Conservation (phyloP, 2,888 invertebrate genomes). For the Seira sanloemensis region DNA sequence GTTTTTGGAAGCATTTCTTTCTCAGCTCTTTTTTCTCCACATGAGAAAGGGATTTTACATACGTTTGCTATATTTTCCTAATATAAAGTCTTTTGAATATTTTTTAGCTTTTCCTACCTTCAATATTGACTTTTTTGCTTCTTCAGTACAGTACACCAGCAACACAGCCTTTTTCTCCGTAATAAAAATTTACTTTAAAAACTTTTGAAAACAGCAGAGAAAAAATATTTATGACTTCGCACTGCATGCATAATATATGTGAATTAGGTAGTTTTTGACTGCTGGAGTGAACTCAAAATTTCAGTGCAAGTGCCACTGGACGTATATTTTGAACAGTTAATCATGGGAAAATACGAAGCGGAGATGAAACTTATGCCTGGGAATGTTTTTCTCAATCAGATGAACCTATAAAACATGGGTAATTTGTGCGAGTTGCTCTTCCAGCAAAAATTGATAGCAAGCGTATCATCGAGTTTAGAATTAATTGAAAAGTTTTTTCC, state of each 20-base stretch:
- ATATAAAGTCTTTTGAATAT: background rate
- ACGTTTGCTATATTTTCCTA: background rate
- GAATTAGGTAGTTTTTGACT: background rate
- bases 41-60: background rate
- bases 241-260: slow-evolving; percentile 8
- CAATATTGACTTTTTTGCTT: background rate
- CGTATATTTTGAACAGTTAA: slow-evolving; percentile 5
- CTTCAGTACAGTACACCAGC: no score
- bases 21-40: background rate
- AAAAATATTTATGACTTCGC: slow-evolving; percentile 24
- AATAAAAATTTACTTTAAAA: slow-evolving; percentile 16
- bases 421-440: no score
- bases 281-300: background rate
- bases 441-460: no score
- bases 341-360: slow-evolving; percentile 18
- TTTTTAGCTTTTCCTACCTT: background rate
- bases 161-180: slow-evolving; percentile 5
- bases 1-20: slow-evolving; percentile 3
- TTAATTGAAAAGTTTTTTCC: no score
- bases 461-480: no score
- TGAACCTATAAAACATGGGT: background rate
- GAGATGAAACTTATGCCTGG: slow-evolving; percentile 13
- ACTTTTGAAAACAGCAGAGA: slow-evolving; percentile 6
- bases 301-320: background rate
- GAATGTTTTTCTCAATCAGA: background rate